These are phyloP conservation scores for Lagopus leucura DNA, from an alignment of 2,113 vertebrate genomes.

Conservation along the genomic window DNA sequence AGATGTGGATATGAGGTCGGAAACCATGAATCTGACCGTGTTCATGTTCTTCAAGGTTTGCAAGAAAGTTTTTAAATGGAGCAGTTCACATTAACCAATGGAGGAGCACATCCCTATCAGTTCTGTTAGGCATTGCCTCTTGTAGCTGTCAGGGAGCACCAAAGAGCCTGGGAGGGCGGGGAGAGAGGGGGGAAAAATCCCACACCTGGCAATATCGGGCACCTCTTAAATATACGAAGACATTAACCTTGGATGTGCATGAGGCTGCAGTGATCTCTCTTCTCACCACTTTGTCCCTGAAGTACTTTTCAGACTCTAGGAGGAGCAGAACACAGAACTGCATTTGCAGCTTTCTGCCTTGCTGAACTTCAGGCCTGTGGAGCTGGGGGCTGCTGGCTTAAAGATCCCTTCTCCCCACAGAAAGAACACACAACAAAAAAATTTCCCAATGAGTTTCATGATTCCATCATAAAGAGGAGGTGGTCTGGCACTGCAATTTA, in stretches of 20 bases:
- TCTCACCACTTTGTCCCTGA: neutral
- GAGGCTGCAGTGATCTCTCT: neutral
- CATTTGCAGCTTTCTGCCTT: neutral
- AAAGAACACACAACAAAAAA: neutral
- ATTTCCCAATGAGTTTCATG: accelerated
- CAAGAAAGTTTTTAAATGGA: neutral
- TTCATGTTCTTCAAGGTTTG: neutral
- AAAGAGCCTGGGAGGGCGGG: neutral
- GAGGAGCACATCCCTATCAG: neutral
- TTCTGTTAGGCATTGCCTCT: neutral
- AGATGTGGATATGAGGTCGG: accelerated
- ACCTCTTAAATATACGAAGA: neutral
- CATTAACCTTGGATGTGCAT: neutral
- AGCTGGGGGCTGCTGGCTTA: neutral
- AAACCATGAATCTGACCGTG: neutral
- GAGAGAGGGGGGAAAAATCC: accelerated
- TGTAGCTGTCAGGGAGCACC: neutral
- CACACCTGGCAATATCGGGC: neutral
- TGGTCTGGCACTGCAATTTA: neutral
- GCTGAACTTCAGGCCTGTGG: neutral
- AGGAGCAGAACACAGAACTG: neutral
- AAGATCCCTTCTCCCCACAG: neutral
- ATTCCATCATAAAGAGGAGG: neutral
- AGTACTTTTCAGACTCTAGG: neutral
- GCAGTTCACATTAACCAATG: neutral